Evolutionary conservation across 2,797 vertebrate genomes (phyloP).

Genomic region (Zalophus californianus): DNA sequence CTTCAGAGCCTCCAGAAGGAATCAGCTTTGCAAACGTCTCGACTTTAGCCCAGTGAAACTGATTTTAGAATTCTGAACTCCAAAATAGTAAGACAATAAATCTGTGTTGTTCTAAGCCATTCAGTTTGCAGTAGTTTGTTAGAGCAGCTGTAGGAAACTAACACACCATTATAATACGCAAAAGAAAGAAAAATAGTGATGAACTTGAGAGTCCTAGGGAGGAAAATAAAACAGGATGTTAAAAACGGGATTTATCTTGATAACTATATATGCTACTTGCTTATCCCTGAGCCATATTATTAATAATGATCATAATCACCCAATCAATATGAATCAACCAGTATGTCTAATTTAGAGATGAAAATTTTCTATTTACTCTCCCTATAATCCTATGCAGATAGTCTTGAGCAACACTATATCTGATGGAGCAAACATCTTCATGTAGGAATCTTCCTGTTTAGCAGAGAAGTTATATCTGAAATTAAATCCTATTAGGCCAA

Average conservation of each 20-base stretch:
- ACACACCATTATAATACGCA: not conserved
- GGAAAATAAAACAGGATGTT: not conserved
- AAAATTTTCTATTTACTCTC: not conserved
- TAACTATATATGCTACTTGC: not conserved
- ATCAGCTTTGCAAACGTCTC: not conserved
- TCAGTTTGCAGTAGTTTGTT: not conserved
- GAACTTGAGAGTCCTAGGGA: not conserved
- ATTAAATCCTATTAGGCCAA: not conserved
- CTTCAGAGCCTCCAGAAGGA: not conserved
- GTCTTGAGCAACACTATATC: not conserved
- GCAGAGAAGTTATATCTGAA: not conserved
- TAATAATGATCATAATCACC: not conserved
- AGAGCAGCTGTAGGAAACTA: not conserved
- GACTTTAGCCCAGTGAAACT: not conserved
- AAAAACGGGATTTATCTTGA: not conserved
- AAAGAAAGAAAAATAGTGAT: not conserved
- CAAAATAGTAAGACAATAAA: not conserved
- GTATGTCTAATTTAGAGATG: not conserved
- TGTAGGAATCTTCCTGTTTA: not conserved
- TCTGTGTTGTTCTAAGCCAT: not conserved
- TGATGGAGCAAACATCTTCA: not conserved
- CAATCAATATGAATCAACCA: not conserved
- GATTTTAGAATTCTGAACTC: not conserved
- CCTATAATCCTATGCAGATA: not conserved
- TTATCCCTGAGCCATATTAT: not conserved